Evolutionary conservation across 2,888 invertebrate genomes (phyloP), one percentile per base, ranked within the genome.

Genomic region (Latrodectus hesperus): DNA sequence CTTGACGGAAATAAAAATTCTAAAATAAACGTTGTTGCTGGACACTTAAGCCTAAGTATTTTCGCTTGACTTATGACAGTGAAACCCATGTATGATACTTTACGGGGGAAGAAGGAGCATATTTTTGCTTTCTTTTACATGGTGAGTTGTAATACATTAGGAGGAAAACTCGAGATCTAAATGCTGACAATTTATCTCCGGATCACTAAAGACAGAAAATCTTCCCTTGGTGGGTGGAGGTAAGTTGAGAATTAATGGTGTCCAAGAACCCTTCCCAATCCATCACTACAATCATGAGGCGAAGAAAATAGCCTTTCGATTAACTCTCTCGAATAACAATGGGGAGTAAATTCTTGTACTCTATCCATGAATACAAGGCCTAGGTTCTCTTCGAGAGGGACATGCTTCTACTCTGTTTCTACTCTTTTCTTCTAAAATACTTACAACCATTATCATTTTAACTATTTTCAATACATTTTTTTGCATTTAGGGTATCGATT

Each of bases 261-360:
- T 76, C 76, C 76, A 38, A 65, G 76, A 72, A 81, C 77, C 77
- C 86, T 64, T 55, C 38, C 81, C 52, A 75, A 86, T 86, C 70
- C 76, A 86, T 86, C 86, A 86, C 86, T 38, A 53, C 38, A 16
- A 76, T 49, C 67, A 72, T 60, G 64, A 52, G 75, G 75, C 75
- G 85, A 85, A 85, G 85, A 80, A 85, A 85, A 80, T 85, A 75
- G 80, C 85, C 80, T 77, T 86, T 81, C 86, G 81, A 86, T 86
- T 86, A 81, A 86, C 86, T 80, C 73, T 51, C 72, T 55, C 81
- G 81, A 86, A 86, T 86, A 86, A 76, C 86, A 80, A 75, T 75
- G 75, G 68, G 70, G 68, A 64, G 65, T 22, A 14, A 11, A 71
- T 65, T 72, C 83, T 68, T 14, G 26, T 75, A 9, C 80, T 17